Percentiles rank a stretch among this genome's conserved stretches.
Evolutionary conservation across 53 echinoderm and acorn worm species (phyloP).

Genomic region (Henricia sp.): DNA sequence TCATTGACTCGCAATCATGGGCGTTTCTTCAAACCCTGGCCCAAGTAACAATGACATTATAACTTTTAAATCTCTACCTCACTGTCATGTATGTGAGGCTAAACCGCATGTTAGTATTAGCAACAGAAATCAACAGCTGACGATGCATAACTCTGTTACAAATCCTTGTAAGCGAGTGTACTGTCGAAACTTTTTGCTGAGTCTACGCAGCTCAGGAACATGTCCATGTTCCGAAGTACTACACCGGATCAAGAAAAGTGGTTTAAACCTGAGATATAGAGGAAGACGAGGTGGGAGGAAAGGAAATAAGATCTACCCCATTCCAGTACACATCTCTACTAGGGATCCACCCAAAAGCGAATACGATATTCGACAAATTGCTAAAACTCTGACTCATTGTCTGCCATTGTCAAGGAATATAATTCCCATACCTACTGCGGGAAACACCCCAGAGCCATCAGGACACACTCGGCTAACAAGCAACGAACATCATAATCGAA

Average conservation of each 20-base stretch:
- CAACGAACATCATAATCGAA: background rate
- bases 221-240: conserved; percentile 15
- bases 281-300: conserved; percentile 31
- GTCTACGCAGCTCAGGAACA: conserved; percentile 14
- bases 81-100: background rate
- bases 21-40: conserved; percentile 20
- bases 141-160: background rate
- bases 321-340: conserved; percentile 20
- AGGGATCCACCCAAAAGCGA: background rate
- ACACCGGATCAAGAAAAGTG: conserved; percentile 3
- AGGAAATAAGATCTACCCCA: background rate
- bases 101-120: background rate
- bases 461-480: conserved; percentile 24
- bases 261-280: conserved; percentile 11
- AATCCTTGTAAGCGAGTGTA: conserved; percentile 9
- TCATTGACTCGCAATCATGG: too few species aligned
- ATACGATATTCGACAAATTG: conserved; percentile 10
- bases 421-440: background rate
- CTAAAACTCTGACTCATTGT: too few species aligned
- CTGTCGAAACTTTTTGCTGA: background rate
- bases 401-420: background rate
- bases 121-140: conserved; percentile 20
- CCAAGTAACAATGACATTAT: background rate
- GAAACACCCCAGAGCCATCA: background rate
- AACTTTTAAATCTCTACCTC: background rate